Evolutionary conservation across 64 coral and sea anemone genomes (phyloP).

Genomic region (Catalaphyllia jardinei): DNA sequence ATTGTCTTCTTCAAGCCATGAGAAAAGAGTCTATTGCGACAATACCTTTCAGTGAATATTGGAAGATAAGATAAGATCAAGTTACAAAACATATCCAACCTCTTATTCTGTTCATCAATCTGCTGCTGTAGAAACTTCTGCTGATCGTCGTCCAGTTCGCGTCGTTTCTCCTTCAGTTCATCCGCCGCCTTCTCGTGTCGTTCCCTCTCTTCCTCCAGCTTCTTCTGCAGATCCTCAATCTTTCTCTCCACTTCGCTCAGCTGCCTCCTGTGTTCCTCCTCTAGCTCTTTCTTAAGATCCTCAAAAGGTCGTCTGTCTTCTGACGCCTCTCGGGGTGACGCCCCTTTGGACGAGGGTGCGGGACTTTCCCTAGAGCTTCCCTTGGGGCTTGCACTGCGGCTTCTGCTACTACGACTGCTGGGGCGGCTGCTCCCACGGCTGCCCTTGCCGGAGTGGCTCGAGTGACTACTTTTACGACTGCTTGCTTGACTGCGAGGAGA

Average conservation of each 20-base stretch:
- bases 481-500: constrained; percentile 52
- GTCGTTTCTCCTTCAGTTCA: constrained; percentile 69
- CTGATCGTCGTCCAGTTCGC: constrained; percentile 66
- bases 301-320: constrained; percentile 45
- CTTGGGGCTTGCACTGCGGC: constrained; percentile 46
- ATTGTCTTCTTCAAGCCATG: too few species aligned
- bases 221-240: constrained; percentile 60
- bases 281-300: constrained; percentile 55
- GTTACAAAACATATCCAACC: neutral
- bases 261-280: constrained; percentile 63
- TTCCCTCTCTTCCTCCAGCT: constrained; percentile 72
- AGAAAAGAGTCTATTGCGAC: too few species aligned
- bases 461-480: constrained; percentile 47
- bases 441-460: neutral
- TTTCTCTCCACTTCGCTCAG: constrained; percentile 56
- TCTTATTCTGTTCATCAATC: constrained; percentile 83
- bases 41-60: too few species aligned
- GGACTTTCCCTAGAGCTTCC: constrained; percentile 4
- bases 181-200: constrained; percentile 58
- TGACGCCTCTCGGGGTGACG: neutral
- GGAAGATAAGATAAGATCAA: too few species aligned
- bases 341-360: constrained; percentile 12
- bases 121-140: constrained; percentile 69
- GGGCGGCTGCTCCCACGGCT: constrained; percentile 13
- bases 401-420: constrained; percentile 35